Evolutionary conservation across 2,113 vertebrate genomes (phyloP).

Genomic region (Petroica traversi): DNA sequence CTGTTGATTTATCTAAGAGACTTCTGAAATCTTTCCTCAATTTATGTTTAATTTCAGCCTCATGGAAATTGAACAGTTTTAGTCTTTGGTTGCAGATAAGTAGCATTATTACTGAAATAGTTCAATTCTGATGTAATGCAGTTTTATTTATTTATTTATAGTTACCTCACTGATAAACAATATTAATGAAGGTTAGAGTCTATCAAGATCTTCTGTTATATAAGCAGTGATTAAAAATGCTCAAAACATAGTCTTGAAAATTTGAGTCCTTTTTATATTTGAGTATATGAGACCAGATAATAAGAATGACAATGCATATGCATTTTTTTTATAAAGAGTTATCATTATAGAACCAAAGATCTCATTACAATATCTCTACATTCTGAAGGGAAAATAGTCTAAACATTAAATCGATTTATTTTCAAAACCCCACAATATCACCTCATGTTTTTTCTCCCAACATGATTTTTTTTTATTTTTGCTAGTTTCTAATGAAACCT

Average conservation of each 20-base stretch:
- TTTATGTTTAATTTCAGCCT: neutral
- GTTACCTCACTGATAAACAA: neutral
- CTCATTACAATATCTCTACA: neutral
- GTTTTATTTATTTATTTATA: neutral
- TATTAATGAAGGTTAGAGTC: neutral
- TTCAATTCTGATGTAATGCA: neutral
- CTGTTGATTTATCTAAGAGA: neutral
- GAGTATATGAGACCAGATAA: neutral
- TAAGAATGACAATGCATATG: neutral
- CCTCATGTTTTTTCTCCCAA: neutral
- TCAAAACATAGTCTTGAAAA: neutral
- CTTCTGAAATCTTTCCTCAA: neutral
- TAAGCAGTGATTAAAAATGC: neutral
- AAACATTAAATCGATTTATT: neutral
- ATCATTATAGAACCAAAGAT: neutral
- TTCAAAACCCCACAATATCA: rapidly evolving
- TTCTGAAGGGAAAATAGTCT: neutral
- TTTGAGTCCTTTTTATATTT: neutral
- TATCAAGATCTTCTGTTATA: neutral
- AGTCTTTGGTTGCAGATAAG: neutral
- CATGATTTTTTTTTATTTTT: neutral
- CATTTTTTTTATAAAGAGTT: neutral
- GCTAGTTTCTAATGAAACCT: rapidly evolving
- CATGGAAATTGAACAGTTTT: neutral
- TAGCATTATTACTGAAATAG: neutral